Conservation (phyloP, 2,888 invertebrate genomes). For the Tetramorium bicarinatum region DNA sequence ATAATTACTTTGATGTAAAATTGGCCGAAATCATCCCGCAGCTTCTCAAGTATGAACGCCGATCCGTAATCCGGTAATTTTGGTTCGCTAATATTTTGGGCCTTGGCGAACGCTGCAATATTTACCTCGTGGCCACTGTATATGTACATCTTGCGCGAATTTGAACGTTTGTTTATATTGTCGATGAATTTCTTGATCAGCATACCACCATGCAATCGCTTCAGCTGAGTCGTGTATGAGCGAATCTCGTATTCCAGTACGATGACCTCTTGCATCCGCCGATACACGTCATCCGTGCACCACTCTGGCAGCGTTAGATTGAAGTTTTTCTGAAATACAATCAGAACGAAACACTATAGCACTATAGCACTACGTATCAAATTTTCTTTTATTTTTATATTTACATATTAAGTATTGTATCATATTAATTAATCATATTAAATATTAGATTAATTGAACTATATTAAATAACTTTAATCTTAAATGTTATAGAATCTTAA, state of each 20-base stretch:
- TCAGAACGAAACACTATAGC: neutral
- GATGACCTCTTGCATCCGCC: constrained; percentile 48
- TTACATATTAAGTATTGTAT: neutral
- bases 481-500: neutral
- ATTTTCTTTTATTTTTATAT: neutral
- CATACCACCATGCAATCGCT: constrained; percentile 67
- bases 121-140: constrained; percentile 77
- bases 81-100: constrained; percentile 66
- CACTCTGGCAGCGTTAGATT: constrained; percentile 71
- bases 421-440: no score
- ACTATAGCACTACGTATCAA: neutral
- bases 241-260: constrained; percentile 61
- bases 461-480: constrained; percentile 1
- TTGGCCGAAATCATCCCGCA: constrained; percentile 55
- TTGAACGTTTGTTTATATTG: constrained; percentile 61
- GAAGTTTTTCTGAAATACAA: constrained; percentile 66
- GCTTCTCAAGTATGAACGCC: constrained; percentile 75
- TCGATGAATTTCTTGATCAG: constrained; percentile 70
- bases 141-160: constrained; percentile 74
- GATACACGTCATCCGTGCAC: constrained; percentile 69
- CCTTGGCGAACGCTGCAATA: constrained; percentile 66
- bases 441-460: no score
- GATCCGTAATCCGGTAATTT: constrained; percentile 68
- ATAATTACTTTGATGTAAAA: constrained; percentile 70
- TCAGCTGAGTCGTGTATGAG: constrained; percentile 66